phyloP scores from a whole-genome alignment of 2,797 vertebrate genomes.

The Bryconaethiops microstoma region DNA sequence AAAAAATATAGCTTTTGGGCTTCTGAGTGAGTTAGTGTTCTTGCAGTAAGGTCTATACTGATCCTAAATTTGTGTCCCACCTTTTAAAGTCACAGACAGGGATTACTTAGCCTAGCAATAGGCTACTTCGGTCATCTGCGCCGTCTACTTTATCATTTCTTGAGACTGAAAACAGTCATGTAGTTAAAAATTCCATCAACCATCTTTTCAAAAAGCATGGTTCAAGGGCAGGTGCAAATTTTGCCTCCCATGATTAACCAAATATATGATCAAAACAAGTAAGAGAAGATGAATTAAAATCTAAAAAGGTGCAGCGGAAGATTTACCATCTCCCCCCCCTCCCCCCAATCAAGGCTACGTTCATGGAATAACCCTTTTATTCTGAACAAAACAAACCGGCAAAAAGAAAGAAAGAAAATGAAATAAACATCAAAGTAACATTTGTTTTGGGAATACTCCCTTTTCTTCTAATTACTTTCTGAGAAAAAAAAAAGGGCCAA shows the following conservation, averaged over 20 bases:
- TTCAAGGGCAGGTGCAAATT: not conserved
- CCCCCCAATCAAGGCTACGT: conserved; percentile 51
- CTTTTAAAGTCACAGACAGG: not conserved
- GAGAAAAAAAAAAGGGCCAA: conserved; percentile 63
- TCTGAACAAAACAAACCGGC: conserved; percentile 67
- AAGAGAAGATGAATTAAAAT: conserved; percentile 48
- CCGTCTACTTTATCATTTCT: not conserved
- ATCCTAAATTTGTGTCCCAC: conserved; percentile 55
- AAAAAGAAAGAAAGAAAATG: conserved; percentile 45
- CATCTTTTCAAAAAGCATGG: not conserved
- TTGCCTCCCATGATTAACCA: conserved; percentile 4
- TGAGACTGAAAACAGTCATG: not conserved
- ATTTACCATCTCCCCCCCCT: conserved; percentile 59
- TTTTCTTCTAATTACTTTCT: conserved; percentile 65
- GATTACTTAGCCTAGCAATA: conserved; percentile 42
- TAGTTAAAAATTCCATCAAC: not conserved
- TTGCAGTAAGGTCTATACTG: conserved; percentile 55
- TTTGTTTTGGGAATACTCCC: conserved; percentile 66
- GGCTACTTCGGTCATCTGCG: conserved; percentile 34
- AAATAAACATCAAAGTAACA: conserved; percentile 58
- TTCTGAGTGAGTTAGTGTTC: conserved; percentile 71
- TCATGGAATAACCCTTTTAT: conserved; percentile 63
- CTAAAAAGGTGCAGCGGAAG: conserved; percentile 68
- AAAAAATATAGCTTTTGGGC: conserved; percentile 62
- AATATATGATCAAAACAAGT: conserved; percentile 51